Conservation (phyloP, 2,888 invertebrate species). For the Himalopsyche japonica region DNA sequence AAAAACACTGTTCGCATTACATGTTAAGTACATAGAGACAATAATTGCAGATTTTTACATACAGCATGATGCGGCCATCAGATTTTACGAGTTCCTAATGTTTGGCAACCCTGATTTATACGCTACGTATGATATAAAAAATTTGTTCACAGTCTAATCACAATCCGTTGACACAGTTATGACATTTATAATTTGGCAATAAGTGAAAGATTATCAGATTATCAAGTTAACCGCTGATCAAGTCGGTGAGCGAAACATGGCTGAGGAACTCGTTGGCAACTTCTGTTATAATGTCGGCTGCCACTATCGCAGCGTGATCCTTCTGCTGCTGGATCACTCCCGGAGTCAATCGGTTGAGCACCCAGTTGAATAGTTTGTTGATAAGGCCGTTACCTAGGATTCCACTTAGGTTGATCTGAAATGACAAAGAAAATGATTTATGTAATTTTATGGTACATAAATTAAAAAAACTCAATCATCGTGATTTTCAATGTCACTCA, state of each 20-base stretch:
- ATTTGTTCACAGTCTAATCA: no score
- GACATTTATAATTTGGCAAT: not conserved
- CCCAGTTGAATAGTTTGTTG: constrained; percentile 30
- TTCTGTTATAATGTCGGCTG: constrained; percentile 25
- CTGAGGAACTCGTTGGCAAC: constrained; percentile 22
- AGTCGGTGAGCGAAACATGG: constrained; percentile 21
- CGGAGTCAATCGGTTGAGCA: constrained; percentile 24
- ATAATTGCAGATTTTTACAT: no score
- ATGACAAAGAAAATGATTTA: not conserved
- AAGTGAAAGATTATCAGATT: not conserved
- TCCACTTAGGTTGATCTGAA: constrained; percentile 32
- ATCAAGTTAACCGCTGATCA: constrained; percentile 16
- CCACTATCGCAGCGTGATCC: constrained; percentile 11
- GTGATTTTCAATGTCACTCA: no score
- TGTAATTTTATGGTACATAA: no score
- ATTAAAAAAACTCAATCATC: no score
- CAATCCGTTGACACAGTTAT: not conserved
- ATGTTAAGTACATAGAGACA: no score
- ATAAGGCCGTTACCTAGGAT: constrained; percentile 28
- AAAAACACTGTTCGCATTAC: no score
- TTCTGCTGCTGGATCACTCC: constrained; percentile 33
- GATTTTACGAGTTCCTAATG: no score
- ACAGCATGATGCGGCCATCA: no score
- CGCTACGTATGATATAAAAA: no score
- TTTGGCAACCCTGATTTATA: no score